Evolutionary conservation across 92 coral and sea anemone genomes (phyloP).

Genomic region (Muricea muricata): DNA sequence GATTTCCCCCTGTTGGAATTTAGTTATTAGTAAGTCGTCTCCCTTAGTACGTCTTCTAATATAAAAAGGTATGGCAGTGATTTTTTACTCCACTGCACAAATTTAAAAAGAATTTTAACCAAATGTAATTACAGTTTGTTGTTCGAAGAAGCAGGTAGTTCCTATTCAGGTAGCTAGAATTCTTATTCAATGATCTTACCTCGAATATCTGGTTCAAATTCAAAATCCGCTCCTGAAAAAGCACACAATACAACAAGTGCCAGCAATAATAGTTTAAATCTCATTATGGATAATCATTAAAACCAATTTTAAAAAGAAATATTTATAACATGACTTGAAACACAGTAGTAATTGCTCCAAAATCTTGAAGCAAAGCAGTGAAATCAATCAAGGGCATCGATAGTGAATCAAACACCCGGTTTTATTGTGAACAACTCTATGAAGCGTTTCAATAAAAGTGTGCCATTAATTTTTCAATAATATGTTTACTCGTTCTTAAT

Average conservation of each 20-base stretch:
- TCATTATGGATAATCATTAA: constrained; percentile 6
- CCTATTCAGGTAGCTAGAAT: too few species aligned
- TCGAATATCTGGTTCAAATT: constrained; percentile 3
- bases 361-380: background rate
- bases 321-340: background rate
- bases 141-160: background rate
- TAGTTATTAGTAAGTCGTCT: too few species aligned
- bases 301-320: background rate
- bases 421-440: constrained; percentile 2
- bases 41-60: too few species aligned
- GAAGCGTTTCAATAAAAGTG: too few species aligned
- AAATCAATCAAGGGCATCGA: constrained; percentile 36
- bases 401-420: constrained; percentile 22
- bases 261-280: background rate
- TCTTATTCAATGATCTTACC: background rate
- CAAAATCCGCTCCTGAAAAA: background rate
- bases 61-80: too few species aligned
- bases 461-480: too few species aligned
- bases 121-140: background rate
- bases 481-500: too few species aligned
- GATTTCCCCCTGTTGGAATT: too few species aligned
- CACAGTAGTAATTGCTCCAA: background rate
- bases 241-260: background rate
- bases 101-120: too few species aligned
- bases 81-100: too few species aligned